These are phyloP conservation scores for Meloidogyne exigua DNA, from an alignment of 1,140 invertebrate genomes.

Conservation along the genomic window DNA sequence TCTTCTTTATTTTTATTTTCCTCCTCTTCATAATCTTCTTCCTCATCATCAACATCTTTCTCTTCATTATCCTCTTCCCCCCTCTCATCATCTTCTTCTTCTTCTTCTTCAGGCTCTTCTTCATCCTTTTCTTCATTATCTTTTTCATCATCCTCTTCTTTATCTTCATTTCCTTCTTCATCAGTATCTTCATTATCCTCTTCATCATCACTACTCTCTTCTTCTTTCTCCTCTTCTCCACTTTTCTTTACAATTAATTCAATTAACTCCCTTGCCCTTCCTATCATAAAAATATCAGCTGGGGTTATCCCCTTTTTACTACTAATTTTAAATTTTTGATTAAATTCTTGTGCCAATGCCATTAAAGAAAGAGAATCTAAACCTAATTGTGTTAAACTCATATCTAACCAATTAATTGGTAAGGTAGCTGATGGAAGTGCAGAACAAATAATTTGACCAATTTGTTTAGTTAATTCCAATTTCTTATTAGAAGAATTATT, in stretches of 20 bases:
- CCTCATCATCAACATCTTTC: not conserved
- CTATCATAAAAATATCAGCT: constrained; percentile 6
- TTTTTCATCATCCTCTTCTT: not conserved
- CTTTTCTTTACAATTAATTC: not conserved
- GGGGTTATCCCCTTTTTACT: not conserved
- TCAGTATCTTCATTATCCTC: not conserved
- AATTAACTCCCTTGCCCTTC: not conserved
- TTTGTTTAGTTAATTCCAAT: not conserved
- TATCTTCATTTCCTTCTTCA: not conserved
- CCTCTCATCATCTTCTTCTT: not conserved
- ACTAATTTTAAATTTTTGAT: not conserved
- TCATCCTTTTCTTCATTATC: not conserved
- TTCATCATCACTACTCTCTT: not conserved
- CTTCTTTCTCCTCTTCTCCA: not conserved
- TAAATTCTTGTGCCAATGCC: not conserved
- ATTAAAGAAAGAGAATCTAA: constrained; percentile 3
- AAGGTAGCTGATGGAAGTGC: constrained; percentile 4
- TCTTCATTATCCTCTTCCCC: not conserved
- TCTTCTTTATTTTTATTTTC: not conserved
- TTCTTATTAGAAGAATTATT: no score
- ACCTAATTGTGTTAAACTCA: not conserved
- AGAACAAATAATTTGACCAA: not conserved
- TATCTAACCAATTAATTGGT: constrained; percentile 2
- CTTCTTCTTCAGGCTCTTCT: not conserved
- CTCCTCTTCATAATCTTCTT: not conserved